Base-by-base conservation (phyloP, 2,888 invertebrate species). In the Rhorus exstirpatorius region DNA sequence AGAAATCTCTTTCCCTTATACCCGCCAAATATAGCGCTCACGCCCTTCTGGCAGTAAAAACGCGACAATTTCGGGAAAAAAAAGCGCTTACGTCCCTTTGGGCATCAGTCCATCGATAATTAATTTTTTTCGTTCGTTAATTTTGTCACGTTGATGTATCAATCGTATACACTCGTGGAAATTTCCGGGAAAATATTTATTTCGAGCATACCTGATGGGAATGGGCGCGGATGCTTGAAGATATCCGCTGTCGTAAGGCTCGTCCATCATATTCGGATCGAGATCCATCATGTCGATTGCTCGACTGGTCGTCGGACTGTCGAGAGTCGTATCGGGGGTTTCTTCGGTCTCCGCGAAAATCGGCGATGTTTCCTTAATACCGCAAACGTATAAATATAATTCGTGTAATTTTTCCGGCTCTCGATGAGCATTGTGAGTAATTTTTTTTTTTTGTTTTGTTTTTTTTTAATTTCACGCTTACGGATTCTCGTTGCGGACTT, bases 281-380 rank as follows among this genome's bases (percentile, higher is more conserved):
- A 93, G 77, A 81, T 93, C 92, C 92, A 92, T 93, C 92, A 93
- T 93, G 76, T 93, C 91, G 51, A 93, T 92, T 14, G 88, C 90
- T 84, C 92, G 89, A 68, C 92, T 92, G 0, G 90, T 91, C 3
- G 90, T 91, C 38, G 93, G 92, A 84, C 92, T 93, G 44, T 92
- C 91, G 46, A 90, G 81, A 35, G 86, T 89, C 10, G 90, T 89
- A 79, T 92, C 91, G 0, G 85, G 85, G 1, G 87, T 76, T 75
- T 86, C 84, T n/a, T 92, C 91, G 1, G 88, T 85, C 85, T 92
- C 92, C 79, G 90, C 86, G 41, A 88, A 17, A 3, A 89, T 87
- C 3, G 91, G 89, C 6, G 92, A 89, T 8, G 89, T 85, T 51
- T 89, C 87, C 90, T 82, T 58, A n/a, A n/a, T n/a, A n/a, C 46